Conservation (phyloP, 2,888 invertebrate genomes). For the Cetonia aurata region DNA sequence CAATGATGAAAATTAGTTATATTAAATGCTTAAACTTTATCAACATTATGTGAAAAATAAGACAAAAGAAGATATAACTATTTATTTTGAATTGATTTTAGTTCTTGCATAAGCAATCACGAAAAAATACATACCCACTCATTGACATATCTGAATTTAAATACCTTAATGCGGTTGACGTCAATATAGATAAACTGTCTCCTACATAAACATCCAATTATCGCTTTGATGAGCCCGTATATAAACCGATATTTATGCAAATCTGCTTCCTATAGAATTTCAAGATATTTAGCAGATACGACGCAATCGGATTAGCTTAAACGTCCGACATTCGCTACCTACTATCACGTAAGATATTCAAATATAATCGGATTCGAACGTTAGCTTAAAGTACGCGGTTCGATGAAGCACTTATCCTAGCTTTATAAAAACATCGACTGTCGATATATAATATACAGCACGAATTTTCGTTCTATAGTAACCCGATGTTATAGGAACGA, state of each 20-base stretch:
- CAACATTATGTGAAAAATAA: too few relatives aligned
- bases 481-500: too few relatives aligned
- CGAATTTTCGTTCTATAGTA: too few relatives aligned
- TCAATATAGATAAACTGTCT: neutral
- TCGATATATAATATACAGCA: slow-evolving; percentile 4
- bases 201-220: slow-evolving; percentile 7
- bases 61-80: too few relatives aligned
- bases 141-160: too few relatives aligned
- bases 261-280: slow-evolving; percentile 9
- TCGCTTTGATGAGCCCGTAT: neutral
- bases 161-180: neutral
- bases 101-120: too few relatives aligned
- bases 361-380: slow-evolving; percentile 21
- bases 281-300: slow-evolving; percentile 15
- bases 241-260: slow-evolving; percentile 4
- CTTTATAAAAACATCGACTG: slow-evolving; percentile 6
- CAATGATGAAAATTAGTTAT: too few relatives aligned
- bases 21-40: too few relatives aligned
- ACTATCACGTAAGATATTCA: slow-evolving; percentile 15
- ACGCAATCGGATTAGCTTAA: slow-evolving; percentile 14
- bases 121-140: too few relatives aligned
- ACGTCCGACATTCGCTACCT: slow-evolving; percentile 13
- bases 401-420: slow-evolving; percentile 11
- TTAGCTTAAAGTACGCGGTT: slow-evolving; percentile 6
- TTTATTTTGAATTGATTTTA: too few relatives aligned